Evolutionary conservation across 2,888 invertebrate species (phyloP).

Genomic region (Anticlea derivata): DNA sequence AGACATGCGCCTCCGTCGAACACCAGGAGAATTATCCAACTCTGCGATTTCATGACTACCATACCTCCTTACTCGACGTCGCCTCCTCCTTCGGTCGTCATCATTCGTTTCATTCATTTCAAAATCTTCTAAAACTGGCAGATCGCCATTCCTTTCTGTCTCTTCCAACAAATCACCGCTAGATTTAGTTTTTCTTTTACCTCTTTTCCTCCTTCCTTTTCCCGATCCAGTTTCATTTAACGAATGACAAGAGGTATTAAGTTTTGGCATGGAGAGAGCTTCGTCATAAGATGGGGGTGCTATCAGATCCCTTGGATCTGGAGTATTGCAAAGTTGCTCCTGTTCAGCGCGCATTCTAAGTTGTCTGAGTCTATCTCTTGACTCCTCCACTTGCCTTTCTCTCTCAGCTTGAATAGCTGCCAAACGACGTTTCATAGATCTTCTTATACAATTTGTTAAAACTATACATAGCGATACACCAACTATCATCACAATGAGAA

Average conservation of each 20-base stretch:
- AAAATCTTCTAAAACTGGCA: constrained; percentile 59
- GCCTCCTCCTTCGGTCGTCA: constrained; percentile 52
- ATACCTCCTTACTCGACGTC: constrained; percentile 56
- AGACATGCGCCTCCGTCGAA: constrained; percentile 70
- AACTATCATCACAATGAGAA: constrained; percentile 81
- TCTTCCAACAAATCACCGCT: constrained; percentile 78
- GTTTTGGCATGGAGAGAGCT: constrained; percentile 89
- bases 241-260: constrained; percentile 85
- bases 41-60: constrained; percentile 78
- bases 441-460: constrained; percentile 79
- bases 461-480: constrained; percentile 81
- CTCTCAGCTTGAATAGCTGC: constrained; percentile 77
- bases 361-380: constrained; percentile 82
- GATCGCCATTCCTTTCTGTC: constrained; percentile 71
- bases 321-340: constrained; percentile 84
- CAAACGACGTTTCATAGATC: constrained; percentile 81
- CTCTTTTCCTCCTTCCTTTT: constrained; percentile 66
- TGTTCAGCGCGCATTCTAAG: constrained; percentile 79
- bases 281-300: constrained; percentile 91
- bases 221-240: constrained; percentile 73
- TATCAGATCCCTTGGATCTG: constrained; percentile 87
- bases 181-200: constrained; percentile 78
- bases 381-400: constrained; percentile 83
- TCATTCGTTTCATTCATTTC: constrained; percentile 58
- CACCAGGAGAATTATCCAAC: constrained; percentile 73